Base-by-base conservation (phyloP, 1,140 invertebrate species). In the Brachionus koreanus region DNA sequence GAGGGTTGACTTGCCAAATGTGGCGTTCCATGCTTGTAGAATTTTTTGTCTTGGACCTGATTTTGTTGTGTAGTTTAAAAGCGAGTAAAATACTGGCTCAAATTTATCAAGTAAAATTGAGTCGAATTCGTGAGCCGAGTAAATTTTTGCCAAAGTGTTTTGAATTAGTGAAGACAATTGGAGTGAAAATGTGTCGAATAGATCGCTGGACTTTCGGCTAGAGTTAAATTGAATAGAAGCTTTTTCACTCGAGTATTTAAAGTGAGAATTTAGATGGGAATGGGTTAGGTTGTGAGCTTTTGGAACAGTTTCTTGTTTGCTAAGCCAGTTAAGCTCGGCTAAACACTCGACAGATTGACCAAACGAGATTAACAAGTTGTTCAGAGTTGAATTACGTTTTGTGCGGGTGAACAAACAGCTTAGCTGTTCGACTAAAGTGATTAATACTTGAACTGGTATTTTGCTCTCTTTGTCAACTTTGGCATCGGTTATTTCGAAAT, bases 11-110 rank as follows among this genome's bases (percentile, higher is more conserved):
- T 79, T 79, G 6, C 76, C 76, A 13, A 79, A 79, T 42, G 76
- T 61, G 9, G 35, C 19, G 19, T 79, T 79, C 76, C 76, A 79
- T 23, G 76, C 76, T 42, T 79, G 76, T 13, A 79, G 33, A n/a
- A 16, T 65, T 29, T 79, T 79, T 79, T 79, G 76, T 37, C 39
- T 79, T 16, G 23, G 49, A 12, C 25, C 25, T 13, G 12, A 49
- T 43, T 79, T 79, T 10, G 76, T 57, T 10, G 76, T 65, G 33
- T 29, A 65, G 29, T 6, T 19, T 16, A 79, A 43, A 61, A 79
- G 42, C 25, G 76, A 79, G 39, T n/a, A 79, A 25, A 79, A 61
- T 13, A 79, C 57, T 3, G 76, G 76, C 37, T 79, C 76, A 7
- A 79, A 65, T 63, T 65, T 63, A 16, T 57, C 46, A 13, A 79